Conservation (phyloP, 2,888 invertebrate genomes). For the Slavum lentiscoides region DNA sequence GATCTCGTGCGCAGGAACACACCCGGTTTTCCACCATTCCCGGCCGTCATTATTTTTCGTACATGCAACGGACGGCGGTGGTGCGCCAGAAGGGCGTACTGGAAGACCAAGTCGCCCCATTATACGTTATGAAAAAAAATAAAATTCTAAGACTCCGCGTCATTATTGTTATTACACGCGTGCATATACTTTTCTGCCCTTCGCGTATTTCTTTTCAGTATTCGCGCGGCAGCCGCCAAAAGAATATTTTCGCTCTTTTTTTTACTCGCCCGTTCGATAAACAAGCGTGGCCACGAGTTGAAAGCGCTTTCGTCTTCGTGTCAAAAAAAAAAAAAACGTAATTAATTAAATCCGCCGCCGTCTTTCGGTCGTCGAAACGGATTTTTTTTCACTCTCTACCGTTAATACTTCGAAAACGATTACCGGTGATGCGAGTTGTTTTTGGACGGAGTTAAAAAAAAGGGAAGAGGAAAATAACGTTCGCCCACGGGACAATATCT, state of each 20-base stretch:
- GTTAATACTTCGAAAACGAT: too few relatives aligned
- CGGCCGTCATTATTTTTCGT: too few relatives aligned
- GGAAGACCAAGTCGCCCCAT: neutral
- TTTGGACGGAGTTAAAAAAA: too few relatives aligned
- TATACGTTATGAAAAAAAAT: constrained; percentile 1
- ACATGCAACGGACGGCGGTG: too few relatives aligned
- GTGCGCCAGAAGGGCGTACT: too few relatives aligned
- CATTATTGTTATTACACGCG: constrained; percentile 8
- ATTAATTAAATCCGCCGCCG: constrained; percentile 32
- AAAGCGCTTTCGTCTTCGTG: neutral
- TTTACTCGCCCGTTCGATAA: neutral
- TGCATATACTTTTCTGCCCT: constrained; percentile 3
- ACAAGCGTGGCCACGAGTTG: neutral
- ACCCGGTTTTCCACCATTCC: too few relatives aligned
- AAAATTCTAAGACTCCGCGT: constrained; percentile 19
- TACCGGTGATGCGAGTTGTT: too few relatives aligned
- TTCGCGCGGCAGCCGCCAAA: neutral
- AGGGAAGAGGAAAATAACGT: too few relatives aligned
- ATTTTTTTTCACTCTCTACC: neutral
- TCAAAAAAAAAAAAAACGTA: constrained; percentile 23
- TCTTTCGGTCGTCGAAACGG: neutral
- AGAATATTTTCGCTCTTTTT: constrained; percentile 17
- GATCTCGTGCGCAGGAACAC: too few relatives aligned
- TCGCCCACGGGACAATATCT: too few relatives aligned
- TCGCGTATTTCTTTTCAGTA: neutral